A percentile compares a stretch with the other conserved stretches of the same genome.
These are phyloP conservation scores for Plemyria rubiginata DNA, from an alignment of 2,888 invertebrate species.

Conservation along the genomic window DNA sequence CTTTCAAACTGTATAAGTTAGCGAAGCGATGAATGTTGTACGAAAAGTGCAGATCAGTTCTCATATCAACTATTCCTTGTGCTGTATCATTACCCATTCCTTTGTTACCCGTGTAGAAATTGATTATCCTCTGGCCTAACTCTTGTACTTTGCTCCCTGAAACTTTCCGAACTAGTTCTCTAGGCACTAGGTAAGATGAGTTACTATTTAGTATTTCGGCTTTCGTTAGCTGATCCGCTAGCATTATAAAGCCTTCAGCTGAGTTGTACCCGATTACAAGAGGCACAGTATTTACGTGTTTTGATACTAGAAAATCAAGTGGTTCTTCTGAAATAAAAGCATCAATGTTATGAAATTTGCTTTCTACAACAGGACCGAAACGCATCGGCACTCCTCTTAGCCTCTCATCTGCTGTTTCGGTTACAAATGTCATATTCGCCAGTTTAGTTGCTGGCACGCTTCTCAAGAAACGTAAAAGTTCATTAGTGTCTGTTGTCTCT, in stretches of 20 bases:
- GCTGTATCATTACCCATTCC: constrained; percentile 47
- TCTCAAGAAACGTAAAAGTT: constrained; percentile 56
- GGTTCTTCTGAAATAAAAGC: constrained; percentile 59
- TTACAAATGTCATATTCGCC: constrained; percentile 49
- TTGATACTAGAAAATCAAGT: constrained; percentile 50
- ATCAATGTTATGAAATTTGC: constrained; percentile 53
- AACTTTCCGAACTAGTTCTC: constrained; percentile 53
- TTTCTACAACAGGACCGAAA: constrained; percentile 65
- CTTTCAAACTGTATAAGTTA: constrained; percentile 49
- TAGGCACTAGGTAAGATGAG: constrained; percentile 56
- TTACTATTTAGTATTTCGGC: constrained; percentile 50
- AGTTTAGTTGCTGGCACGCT: constrained; percentile 55
- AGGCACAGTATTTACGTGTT: constrained; percentile 57
- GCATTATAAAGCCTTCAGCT: constrained; percentile 59
- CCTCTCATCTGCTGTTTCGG: constrained; percentile 58
- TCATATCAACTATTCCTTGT: constrained; percentile 49
- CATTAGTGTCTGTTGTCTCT: constrained; percentile 55
- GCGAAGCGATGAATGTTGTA: constrained; percentile 60
- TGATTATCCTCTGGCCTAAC: constrained; percentile 57
- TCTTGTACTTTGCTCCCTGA: constrained; percentile 47
- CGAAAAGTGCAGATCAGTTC: constrained; percentile 57
- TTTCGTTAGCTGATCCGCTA: constrained; percentile 50
- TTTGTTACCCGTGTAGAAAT: constrained; percentile 56
- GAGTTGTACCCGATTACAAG: constrained; percentile 64
- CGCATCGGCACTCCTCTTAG: constrained; percentile 58